These are phyloP conservation scores for Porites divaricata DNA, from an alignment of 92 coral and sea anemone genomes.

Conservation along the genomic window DNA sequence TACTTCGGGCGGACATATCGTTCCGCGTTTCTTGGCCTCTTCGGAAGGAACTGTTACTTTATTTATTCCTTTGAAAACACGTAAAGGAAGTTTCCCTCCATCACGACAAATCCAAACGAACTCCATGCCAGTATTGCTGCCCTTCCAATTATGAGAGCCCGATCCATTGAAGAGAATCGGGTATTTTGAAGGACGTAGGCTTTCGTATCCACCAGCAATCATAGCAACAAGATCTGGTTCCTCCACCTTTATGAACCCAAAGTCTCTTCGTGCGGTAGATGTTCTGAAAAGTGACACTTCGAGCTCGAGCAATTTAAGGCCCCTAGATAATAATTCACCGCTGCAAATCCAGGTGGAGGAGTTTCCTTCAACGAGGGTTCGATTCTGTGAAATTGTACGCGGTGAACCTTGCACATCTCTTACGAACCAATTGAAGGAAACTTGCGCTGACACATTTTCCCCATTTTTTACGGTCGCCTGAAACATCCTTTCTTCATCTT, in stretches of 20 bases:
- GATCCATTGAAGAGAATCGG: background rate
- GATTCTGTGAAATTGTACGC: background rate
- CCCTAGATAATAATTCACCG: background rate
- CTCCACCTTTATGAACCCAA: slow-evolving; percentile 5
- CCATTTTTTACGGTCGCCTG: background rate
- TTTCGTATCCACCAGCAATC: slow-evolving; percentile 6
- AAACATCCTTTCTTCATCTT: slow-evolving; percentile 26
- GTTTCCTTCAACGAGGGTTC: slow-evolving; percentile 9
- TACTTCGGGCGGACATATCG: background rate
- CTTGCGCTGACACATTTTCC: background rate
- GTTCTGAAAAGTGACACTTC: background rate
- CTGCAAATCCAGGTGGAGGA: background rate
- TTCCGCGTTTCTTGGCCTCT: background rate
- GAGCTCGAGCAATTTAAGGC: slow-evolving; percentile 19
- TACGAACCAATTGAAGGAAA: slow-evolving; percentile 18
- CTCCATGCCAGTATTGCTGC: background rate
- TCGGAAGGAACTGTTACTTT: background rate
- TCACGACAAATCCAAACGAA: slow-evolving; percentile 14
- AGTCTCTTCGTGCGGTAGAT: slow-evolving; percentile 3
- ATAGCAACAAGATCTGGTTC: slow-evolving; percentile 1
- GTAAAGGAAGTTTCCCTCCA: background rate
- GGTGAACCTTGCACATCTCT: slow-evolving; percentile 11
- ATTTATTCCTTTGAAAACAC: background rate
- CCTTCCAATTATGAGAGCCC: background rate
- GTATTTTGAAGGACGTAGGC: background rate